A percentile compares a stretch with the other conserved stretches of the same genome.
Conservation (phyloP, 1,140 invertebrate species). For the Pomacea maculata region DNA sequence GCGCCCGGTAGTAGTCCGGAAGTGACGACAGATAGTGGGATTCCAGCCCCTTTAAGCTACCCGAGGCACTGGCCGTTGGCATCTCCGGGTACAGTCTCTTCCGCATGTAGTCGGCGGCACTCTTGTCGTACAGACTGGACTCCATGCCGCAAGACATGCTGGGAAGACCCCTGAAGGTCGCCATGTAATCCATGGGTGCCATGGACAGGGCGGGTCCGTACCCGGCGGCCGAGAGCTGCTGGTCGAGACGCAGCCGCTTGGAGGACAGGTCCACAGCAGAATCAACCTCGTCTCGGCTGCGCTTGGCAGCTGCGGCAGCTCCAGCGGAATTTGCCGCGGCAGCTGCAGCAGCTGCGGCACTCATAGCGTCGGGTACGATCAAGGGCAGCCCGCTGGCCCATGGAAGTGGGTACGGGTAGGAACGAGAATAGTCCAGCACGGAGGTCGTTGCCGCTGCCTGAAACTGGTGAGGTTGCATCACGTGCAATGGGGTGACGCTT, state of each 20-base stretch:
- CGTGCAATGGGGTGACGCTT: conserved; percentile 21
- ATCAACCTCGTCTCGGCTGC: conserved; percentile 20
- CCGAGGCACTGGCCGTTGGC: neutral
- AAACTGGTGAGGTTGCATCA: conserved; percentile 24
- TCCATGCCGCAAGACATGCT: conserved; percentile 29
- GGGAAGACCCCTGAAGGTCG: conserved; percentile 7
- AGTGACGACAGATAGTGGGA: conserved; percentile 28
- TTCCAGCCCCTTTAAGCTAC: neutral
- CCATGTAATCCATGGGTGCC: conserved; percentile 14
- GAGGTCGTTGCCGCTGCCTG: conserved; percentile 11
- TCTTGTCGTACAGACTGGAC: conserved; percentile 27
- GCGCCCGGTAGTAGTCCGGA: conserved; percentile 29
- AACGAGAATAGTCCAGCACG: conserved; percentile 26
- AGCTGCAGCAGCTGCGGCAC: conserved; percentile 26
- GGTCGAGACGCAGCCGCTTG: conserved; percentile 21
- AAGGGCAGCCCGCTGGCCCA: conserved; percentile 18
- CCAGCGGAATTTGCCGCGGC: conserved; percentile 10
- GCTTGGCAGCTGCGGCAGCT: conserved; percentile 11
- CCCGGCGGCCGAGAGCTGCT: neutral
- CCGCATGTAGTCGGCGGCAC: conserved; percentile 21
- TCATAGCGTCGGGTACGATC: conserved; percentile 16
- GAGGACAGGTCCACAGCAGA: conserved; percentile 10
- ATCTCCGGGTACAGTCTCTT: conserved; percentile 27
- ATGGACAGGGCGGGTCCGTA: conserved; percentile 1
- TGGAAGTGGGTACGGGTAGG: conserved; percentile 6